Percentiles rank a stretch among this genome's conserved stretches.
phyloP scores from a whole-genome alignment of 2,888 invertebrate species.

The Nasonovia ribisnigri region DNA sequence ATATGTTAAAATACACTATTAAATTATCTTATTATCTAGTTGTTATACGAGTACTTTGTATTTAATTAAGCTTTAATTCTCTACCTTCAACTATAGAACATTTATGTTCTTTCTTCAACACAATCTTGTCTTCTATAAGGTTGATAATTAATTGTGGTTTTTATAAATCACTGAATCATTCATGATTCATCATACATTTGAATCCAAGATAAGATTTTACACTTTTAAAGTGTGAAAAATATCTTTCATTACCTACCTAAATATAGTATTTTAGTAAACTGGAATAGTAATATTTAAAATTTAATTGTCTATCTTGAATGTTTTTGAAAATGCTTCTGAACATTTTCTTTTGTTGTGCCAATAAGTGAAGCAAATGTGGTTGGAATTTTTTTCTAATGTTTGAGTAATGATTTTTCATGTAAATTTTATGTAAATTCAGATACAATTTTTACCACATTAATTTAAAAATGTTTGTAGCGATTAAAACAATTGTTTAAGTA shows the following conservation, averaged over 20 bases:
- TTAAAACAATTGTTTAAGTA: not conserved
- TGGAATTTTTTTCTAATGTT: not conserved
- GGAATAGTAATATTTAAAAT: no score
- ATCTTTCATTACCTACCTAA: not conserved
- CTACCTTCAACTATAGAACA: no score
- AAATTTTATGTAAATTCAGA: not conserved
- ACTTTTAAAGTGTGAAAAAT: not conserved
- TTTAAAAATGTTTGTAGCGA: not conserved
- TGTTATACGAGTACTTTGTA: no score
- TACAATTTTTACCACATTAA: not conserved
- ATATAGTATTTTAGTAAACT: not conserved
- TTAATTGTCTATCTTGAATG: not conserved
- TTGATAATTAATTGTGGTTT: no score
- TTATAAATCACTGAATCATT: no score
- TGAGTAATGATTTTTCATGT: not conserved
- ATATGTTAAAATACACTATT: no score
- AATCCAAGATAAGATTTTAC: not conserved
- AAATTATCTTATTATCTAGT: no score
- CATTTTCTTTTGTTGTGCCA: no score
- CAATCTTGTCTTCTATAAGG: no score
- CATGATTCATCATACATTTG: no score
- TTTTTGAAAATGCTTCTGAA: not conserved
- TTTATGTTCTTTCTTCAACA: no score
- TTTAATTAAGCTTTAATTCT: no score
- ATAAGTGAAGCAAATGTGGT: not conserved